These are phyloP conservation scores for Eolophus roseicapilla DNA, from an alignment of 2,113 vertebrate genomes.

Conservation along the genomic window DNA sequence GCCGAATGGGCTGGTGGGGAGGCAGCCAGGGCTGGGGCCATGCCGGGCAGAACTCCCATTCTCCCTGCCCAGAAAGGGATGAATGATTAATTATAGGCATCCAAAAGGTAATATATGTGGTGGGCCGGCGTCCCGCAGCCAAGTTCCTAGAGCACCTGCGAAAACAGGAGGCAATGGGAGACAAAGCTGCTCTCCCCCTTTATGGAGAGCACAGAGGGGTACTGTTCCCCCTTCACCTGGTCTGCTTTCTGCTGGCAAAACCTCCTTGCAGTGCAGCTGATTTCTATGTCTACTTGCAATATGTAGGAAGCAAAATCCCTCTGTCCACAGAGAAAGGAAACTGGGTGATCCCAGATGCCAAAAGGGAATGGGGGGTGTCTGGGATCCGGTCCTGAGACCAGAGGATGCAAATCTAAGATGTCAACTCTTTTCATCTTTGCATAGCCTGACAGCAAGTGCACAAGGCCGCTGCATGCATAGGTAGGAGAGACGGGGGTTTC, in stretches of 20 bases:
- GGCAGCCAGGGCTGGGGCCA: constrained; percentile 61
- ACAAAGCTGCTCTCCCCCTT: constrained; percentile 5
- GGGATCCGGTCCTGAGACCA: neutral
- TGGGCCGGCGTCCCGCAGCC: constrained; percentile 60
- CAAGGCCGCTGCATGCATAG: rapidly evolving
- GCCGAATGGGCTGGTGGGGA: constrained; percentile 81
- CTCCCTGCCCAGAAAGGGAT: constrained; percentile 74
- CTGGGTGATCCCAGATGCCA: neutral
- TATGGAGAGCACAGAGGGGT: constrained; percentile 57
- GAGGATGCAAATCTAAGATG: neutral
- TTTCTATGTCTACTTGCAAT: neutral
- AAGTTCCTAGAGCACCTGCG: constrained; percentile 78
- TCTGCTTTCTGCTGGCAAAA: constrained; percentile 57
- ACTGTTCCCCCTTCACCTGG: constrained; percentile 73
- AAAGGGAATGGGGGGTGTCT: neutral
- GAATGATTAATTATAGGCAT: constrained; percentile 79
- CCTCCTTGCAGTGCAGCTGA: neutral
- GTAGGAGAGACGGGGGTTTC: neutral
- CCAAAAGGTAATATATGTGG: constrained; percentile 77
- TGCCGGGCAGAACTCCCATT: constrained; percentile 72
- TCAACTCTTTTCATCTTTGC: neutral
- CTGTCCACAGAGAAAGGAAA: neutral
- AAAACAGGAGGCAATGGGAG: constrained; percentile 59
- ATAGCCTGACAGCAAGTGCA: rapidly evolving
- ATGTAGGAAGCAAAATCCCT: neutral